phyloP scores from a whole-genome alignment of 2,113 vertebrate species.

The Ovis aries region DNA sequence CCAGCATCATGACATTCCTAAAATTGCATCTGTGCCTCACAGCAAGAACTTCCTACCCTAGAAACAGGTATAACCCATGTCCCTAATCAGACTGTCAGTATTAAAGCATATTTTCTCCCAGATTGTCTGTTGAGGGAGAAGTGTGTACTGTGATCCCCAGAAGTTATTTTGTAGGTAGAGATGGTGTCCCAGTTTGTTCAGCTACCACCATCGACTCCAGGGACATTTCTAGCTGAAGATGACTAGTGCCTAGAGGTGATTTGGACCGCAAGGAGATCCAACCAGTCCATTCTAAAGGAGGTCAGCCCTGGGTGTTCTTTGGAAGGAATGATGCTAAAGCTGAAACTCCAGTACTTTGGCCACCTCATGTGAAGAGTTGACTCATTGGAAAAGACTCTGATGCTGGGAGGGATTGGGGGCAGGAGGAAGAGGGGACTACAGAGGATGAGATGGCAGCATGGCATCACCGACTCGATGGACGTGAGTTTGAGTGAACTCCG shows the following conservation, averaged over 20 bases:
- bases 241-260: not conserved
- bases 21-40: not conserved
- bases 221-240: not conserved
- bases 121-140: not conserved
- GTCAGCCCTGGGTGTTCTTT: no score
- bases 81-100: not conserved
- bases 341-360: no score
- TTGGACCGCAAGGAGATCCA: not conserved
- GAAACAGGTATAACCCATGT: not conserved
- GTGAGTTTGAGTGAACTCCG: no score
- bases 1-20: not conserved
- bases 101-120: not conserved
- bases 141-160: not conserved
- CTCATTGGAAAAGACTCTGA: no score
- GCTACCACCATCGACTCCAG: not conserved
- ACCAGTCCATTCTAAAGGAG: no score
- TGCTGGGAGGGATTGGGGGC: no score
- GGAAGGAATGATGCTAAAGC: no score
- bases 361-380: no score
- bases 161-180: not conserved
- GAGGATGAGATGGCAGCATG: no score
- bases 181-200: not conserved
- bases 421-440: no score
- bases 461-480: accelerated
- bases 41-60: not conserved